Evolutionary conservation across 2,888 invertebrate genomes (phyloP), one percentile per base, ranked within the genome.

Genomic region (Cynaeus angustus): DNA sequence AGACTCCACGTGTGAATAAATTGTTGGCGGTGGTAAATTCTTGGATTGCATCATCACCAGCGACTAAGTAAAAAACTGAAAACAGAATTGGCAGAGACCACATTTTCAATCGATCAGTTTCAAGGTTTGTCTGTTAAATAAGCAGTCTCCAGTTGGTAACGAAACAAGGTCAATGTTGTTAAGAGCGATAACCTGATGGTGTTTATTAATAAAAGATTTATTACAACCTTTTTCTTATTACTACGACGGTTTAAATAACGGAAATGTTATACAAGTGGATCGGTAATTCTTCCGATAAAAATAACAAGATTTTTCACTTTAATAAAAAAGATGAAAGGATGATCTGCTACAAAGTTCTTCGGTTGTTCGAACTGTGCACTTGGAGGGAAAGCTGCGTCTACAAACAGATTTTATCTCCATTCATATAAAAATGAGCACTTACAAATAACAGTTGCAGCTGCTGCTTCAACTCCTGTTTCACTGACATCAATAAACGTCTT

Each of bases 401-500:
- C 16, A 65, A 56, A 12, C 10, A 12, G 2, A 12, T 6, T 41
- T 33, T 33, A 33, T 10, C 2, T 6, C 5, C 41, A 41, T 1
- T 1, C 41, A 3, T 12, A 10, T 3, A 41, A n/a, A 41, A 41
- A 12, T 3, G 3, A 41, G 12, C 10, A 52, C 38, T 26, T 73
- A 71, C 71, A 58, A 79, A 80, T 77, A 71, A 76, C 75, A 5
- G 79, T 79, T 16, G 79, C 79, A 5, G 81, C 80, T 6, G 79
- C 80, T n/a, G 81, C 81, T 71, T 79, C 79, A 37, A 58, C 58
- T 8, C 58, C 58, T 14, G 26, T 30, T 45, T 58, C 58, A 12
- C 9, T 28, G 1, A 58, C 13, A 6, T 45, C 30, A 12, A 58
- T 45, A 13, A n/a, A 45, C 5, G 45, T 30, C 21, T 45, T 58